Conservation (phyloP, 2,888 invertebrate genomes). For the Eristalis intricaria region DNA sequence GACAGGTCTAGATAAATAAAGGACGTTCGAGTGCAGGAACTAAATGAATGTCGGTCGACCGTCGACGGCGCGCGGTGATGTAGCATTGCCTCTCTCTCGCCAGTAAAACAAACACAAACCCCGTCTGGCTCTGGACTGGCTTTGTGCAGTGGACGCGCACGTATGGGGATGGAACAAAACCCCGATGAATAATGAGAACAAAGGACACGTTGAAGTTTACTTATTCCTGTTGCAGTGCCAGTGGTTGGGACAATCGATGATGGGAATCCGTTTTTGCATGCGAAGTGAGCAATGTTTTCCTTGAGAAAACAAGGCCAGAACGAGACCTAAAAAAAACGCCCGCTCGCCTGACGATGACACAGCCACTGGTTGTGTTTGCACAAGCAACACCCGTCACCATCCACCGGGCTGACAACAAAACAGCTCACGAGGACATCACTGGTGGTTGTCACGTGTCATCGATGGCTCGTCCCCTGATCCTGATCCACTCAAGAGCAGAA, state of each 20-base stretch:
- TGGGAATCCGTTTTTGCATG: conserved; percentile 8
- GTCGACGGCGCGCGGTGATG: not conserved
- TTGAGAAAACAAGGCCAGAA: not conserved
- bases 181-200: conserved; percentile 43
- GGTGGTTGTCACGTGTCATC: conserved; percentile 60
- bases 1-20: conserved; percentile 82
- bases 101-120: not conserved
- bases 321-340: not conserved
- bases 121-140: not conserved
- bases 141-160: not conserved
- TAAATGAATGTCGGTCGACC: conserved; percentile 55
- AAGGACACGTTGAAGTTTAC: conserved; percentile 63
- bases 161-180: conserved; percentile 29
- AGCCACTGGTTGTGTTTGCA: conserved; percentile 54
- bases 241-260: conserved; percentile 10
- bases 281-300: conserved; percentile 21
- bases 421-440: conserved; percentile 37
- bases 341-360: conserved; percentile 17
- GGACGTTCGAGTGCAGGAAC: conserved; percentile 72
- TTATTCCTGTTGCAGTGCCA: conserved; percentile 63
- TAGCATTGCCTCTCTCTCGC: not conserved
- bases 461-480: conserved; percentile 24
- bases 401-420: not conserved
- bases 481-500: conserved; percentile 55
- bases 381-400: conserved; percentile 24